A percentile compares a stretch with the other conserved stretches of the same genome.
Evolutionary conservation across 2,113 vertebrate genomes (phyloP).

Genomic region (Plestiodon gilberti): DNA sequence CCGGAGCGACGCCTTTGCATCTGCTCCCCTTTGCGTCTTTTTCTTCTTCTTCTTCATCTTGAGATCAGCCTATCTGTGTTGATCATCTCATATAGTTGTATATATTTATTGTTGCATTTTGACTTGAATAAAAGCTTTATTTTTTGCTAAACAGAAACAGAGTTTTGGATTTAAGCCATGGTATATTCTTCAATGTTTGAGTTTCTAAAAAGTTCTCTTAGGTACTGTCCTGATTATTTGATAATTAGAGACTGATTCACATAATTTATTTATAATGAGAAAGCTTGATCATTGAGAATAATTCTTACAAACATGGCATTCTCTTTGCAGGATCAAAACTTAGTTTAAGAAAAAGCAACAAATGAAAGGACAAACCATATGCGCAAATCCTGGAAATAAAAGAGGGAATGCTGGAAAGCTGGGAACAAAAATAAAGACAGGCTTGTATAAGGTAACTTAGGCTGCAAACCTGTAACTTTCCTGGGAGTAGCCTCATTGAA

Average conservation of each 20-base stretch:
- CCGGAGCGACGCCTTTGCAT: too few relatives aligned
- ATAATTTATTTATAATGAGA: neutral
- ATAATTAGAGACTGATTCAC: neutral
- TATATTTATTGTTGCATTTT: neutral
- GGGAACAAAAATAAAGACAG: neutral
- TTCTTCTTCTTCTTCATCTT: neutral
- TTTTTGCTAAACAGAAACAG: neutral
- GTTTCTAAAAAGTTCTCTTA: neutral
- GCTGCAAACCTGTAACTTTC: too few relatives aligned
- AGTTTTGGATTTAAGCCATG: neutral
- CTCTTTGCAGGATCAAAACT: slow-evolving; percentile 15
- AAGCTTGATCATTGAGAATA: neutral
- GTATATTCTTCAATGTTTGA: neutral
- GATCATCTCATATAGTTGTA: neutral
- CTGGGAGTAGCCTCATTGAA: too few relatives aligned
- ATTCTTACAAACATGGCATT: neutral
- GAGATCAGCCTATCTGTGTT: neutral
- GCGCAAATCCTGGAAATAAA: neutral
- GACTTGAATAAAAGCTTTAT: neutral
- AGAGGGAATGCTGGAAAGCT: neutral
- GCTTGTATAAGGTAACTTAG: neutral
- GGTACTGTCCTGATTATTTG: neutral
- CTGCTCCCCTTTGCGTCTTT: too few relatives aligned
- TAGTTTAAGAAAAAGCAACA: neutral
- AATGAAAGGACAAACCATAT: slow-evolving; percentile 3